Evolutionary conservation across 2,797 vertebrate genomes (phyloP).

Genomic region (Melanotaenia pygmaea): DNA sequence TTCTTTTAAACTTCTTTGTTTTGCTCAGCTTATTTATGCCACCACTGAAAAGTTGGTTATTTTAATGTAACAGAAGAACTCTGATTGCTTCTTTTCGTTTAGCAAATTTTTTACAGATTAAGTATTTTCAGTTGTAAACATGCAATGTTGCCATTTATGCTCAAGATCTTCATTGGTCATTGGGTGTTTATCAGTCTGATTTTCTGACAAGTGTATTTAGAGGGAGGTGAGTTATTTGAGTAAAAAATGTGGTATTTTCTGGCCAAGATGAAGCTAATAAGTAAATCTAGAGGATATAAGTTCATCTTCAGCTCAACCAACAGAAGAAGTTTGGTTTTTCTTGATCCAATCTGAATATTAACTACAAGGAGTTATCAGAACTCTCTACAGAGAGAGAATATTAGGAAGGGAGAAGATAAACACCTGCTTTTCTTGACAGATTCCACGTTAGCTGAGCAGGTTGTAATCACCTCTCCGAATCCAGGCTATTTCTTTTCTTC

Average conservation of each 20-base stretch:
- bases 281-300: neutral
- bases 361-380: neutral
- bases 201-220: neutral
- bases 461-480: slow-evolving; percentile 3
- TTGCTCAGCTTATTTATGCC: neutral
- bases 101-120: too few species aligned
- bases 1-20: neutral
- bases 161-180: neutral
- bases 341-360: neutral
- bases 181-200: neutral
- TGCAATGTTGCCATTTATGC: neutral
- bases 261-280: neutral
- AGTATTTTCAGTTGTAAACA: too few species aligned
- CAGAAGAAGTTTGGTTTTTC: neutral
- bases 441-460: neutral
- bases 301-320: neutral
- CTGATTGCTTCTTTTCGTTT: neutral
- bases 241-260: neutral
- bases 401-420: neutral
- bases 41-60: neutral
- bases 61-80: neutral
- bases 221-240: neutral
- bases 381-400: neutral
- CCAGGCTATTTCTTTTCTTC: slow-evolving; percentile 6
- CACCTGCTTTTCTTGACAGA: neutral